phyloP scores from a whole-genome alignment of 2,888 invertebrate genomes.

The Hirtodrosophila cameraria region DNA sequence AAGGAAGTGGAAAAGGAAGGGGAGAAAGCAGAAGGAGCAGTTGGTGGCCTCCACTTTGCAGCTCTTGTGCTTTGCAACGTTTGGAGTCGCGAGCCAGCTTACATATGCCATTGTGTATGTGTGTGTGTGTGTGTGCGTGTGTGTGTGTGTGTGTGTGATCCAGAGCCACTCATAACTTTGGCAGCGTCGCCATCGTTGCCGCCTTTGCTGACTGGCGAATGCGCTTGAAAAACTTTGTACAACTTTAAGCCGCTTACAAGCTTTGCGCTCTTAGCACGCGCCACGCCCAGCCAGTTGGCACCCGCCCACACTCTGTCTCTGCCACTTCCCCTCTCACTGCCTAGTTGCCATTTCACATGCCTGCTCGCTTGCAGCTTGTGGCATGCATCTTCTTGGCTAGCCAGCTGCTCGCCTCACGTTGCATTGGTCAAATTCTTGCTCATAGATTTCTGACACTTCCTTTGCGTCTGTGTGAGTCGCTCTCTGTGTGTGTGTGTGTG shows the following conservation, averaged over 20 bases:
- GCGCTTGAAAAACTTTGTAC: slow-evolving; percentile 80
- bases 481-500: background rate
- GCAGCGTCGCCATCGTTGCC: slow-evolving; percentile 47
- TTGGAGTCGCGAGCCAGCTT: slow-evolving; percentile 46
- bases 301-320: background rate
- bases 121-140: slow-evolving; percentile 12
- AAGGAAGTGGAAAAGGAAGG: background rate
- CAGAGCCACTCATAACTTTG: slow-evolving; percentile 76
- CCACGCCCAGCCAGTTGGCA: slow-evolving; percentile 21
- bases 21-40: slow-evolving; percentile 14
- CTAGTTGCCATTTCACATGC: background rate
- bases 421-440: slow-evolving; percentile 54
- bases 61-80: slow-evolving; percentile 24
- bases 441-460: slow-evolving; percentile 64
- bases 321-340: background rate
- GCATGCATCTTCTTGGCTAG: slow-evolving; percentile 39
- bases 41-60: background rate
- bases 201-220: slow-evolving; percentile 79
- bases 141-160: slow-evolving; percentile 39
- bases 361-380: slow-evolving; percentile 7
- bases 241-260: slow-evolving; percentile 80
- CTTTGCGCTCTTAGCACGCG: slow-evolving; percentile 75
- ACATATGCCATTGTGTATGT: slow-evolving; percentile 41
- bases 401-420: slow-evolving; percentile 34
- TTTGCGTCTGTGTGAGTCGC: background rate